Evolutionary conservation across 1,140 invertebrate species (phyloP), one percentile per base, ranked within the genome.

Genomic region (Drosophila azteca): DNA sequence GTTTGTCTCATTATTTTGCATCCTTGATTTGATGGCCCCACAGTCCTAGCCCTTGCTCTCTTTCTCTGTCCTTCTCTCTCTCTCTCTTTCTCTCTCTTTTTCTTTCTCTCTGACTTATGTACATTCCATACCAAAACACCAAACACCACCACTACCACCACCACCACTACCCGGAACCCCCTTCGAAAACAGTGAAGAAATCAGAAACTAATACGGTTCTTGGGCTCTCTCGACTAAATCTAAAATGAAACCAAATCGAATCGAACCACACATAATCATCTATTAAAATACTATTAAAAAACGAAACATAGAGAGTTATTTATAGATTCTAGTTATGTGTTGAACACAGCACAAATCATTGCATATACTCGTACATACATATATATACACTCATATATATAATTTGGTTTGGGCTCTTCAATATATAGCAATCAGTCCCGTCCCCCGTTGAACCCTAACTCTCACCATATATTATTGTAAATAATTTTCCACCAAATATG

Each of bases 351-450:
- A 67, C 45, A n/a, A 53, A 63, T 85, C 77, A 84, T 80, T 76
- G 64, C 59, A 77, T 63, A 59, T 74, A 57, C 24, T 20, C 26
- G 17, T 55, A 64, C 48, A 44, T 44, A 55, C 31, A 52, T 61
- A 77, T 68, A 59, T 66, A 57, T 73, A 74, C 72, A 68, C 48
- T 76, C 70, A 87, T 70, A 66, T 26, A 79, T 75, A 81, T 87
- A 67, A 81, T 85, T 85, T 85, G 82, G 82, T 87, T 88, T 87
- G 82, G 82, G 82, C 71, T 75, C 68, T 73, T 74, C 62, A 65
- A 67, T 55, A 57, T 73, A 68, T 72, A 59, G 59, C 65, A 75
- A 66, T 76, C 62, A 66, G 79, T 78, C 77, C 46, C 24, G 24
- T 26, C 24, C 74, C 61, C 57, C 57, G 35, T 39, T 39, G 9